Conservation (phyloP, 2,113 vertebrate genomes). For the Hemicordylus capensis region DNA sequence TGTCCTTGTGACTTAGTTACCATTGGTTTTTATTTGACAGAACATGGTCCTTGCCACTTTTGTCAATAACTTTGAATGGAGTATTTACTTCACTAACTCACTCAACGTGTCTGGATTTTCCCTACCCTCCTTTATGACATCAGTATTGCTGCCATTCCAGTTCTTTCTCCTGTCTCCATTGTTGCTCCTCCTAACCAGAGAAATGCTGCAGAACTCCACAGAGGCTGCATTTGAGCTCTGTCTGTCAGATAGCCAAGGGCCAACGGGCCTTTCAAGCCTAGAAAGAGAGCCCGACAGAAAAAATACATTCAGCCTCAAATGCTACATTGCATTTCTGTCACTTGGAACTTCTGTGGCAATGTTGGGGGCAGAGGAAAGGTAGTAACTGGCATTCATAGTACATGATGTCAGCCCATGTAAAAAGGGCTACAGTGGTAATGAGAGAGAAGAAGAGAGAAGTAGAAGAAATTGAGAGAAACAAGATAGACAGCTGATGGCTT, state of each 20-base stretch:
- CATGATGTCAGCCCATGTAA: background rate
- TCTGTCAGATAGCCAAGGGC: background rate
- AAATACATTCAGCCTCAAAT: too few relatives aligned
- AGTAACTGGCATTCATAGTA: background rate
- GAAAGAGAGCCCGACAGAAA: background rate
- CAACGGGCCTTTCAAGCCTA: background rate
- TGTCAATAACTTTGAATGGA: background rate
- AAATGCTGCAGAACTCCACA: background rate
- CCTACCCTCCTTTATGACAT: background rate
- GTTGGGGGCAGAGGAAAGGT: background rate
- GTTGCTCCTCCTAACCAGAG: background rate
- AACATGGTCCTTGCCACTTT: background rate
- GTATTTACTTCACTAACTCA: background rate
- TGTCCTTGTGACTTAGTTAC: background rate
- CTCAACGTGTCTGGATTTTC: background rate
- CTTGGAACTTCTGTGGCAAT: background rate
- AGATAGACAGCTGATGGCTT: background rate
- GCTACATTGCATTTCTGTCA: background rate
- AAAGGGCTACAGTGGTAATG: background rate
- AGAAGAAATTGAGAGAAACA: background rate
- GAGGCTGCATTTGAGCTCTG: background rate
- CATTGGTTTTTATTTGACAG: background rate
- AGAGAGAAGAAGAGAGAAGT: too few relatives aligned
- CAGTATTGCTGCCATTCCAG: background rate
- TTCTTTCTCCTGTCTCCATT: background rate